A percentile compares a stretch with the other conserved stretches of the same genome.
These are phyloP conservation scores for Brachionus manjavacas DNA, from an alignment of 1,140 invertebrate genomes.

Conservation along the genomic window DNA sequence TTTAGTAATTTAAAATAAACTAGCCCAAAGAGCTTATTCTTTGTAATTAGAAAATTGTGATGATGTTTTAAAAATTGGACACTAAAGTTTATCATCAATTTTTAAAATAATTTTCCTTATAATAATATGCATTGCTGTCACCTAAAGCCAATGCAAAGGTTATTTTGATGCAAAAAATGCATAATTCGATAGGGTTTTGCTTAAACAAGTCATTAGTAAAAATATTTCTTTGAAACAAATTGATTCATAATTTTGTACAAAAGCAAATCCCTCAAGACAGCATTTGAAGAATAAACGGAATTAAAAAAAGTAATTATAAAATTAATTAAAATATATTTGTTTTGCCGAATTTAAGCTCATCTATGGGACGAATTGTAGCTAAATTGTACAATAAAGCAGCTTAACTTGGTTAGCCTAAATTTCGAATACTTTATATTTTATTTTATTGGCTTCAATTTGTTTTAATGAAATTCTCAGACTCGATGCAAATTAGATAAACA, in stretches of 20 bases:
- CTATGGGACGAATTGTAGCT: not conserved
- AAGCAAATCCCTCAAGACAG: not conserved
- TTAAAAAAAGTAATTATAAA: conserved; percentile 8
- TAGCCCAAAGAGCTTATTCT: not conserved
- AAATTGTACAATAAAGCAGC: not conserved
- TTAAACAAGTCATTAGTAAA: not conserved
- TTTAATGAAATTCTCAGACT: conserved; percentile 37
- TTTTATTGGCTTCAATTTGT: not conserved
- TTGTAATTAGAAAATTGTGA: not conserved
- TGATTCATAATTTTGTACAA: not conserved
- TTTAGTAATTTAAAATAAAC: not conserved
- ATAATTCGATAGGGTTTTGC: not conserved
- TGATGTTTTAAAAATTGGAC: not conserved
- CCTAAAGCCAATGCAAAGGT: not conserved
- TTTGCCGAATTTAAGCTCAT: not conserved
- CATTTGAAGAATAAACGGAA: not conserved
- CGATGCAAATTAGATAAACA: conserved; percentile 34
- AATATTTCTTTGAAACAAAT: not conserved
- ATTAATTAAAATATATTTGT: not conserved
- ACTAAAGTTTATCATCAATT: not conserved
- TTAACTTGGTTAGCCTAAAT: not conserved
- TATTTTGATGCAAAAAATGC: not conserved
- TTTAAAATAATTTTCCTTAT: not conserved
- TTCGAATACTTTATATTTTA: not conserved
- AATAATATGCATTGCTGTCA: not conserved